Percentiles rank a stretch among this genome's conserved stretches.
phyloP scores from a whole-genome alignment of 2,797 vertebrate genomes.

The Microctenopoma lineatum region DNA sequence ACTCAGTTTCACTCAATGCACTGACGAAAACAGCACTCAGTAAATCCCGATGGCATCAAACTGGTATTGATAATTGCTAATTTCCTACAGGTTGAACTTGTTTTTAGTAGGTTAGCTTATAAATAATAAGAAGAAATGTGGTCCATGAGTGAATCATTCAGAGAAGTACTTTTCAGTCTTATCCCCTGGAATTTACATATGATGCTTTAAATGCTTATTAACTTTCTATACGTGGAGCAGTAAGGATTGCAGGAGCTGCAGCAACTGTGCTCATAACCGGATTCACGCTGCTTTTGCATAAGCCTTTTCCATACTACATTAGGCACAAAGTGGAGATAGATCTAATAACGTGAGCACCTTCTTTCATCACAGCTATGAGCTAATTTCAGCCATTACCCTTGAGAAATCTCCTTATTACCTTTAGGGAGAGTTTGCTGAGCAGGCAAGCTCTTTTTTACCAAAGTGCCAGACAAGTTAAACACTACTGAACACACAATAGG shows the following conservation, averaged over 20 bases:
- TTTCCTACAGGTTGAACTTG: slow-evolving; percentile 67
- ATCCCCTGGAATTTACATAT: neutral
- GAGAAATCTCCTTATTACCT: slow-evolving; percentile 61
- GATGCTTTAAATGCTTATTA: slow-evolving; percentile 28
- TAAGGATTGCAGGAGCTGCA: slow-evolving; percentile 22
- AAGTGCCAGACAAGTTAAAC: slow-evolving; percentile 21
- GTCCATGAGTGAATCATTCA: slow-evolving; percentile 15
- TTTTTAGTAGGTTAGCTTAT: slow-evolving; percentile 27
- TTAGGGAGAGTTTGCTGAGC: slow-evolving; percentile 53
- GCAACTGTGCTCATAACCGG: slow-evolving; percentile 27
- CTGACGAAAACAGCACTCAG: slow-evolving; percentile 51
- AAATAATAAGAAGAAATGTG: neutral
- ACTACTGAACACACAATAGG: slow-evolving; percentile 2
- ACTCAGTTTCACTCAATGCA: slow-evolving; percentile 48
- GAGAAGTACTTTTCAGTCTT: slow-evolving; percentile 14
- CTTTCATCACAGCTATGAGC: slow-evolving; percentile 55
- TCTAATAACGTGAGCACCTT: slow-evolving; percentile 48
- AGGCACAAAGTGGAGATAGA: slow-evolving; percentile 58
- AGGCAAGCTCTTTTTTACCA: slow-evolving; percentile 25
- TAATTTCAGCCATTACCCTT: slow-evolving; percentile 68
- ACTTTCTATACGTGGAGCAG: slow-evolving; percentile 5
- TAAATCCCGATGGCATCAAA: slow-evolving; percentile 71
- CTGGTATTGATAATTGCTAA: slow-evolving; percentile 55
- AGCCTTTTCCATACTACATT: slow-evolving; percentile 66
- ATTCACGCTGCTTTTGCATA: slow-evolving; percentile 62